Evolutionary conservation across 1,140 invertebrate species (phyloP).

Genomic region (Drosophila insularis): DNA sequence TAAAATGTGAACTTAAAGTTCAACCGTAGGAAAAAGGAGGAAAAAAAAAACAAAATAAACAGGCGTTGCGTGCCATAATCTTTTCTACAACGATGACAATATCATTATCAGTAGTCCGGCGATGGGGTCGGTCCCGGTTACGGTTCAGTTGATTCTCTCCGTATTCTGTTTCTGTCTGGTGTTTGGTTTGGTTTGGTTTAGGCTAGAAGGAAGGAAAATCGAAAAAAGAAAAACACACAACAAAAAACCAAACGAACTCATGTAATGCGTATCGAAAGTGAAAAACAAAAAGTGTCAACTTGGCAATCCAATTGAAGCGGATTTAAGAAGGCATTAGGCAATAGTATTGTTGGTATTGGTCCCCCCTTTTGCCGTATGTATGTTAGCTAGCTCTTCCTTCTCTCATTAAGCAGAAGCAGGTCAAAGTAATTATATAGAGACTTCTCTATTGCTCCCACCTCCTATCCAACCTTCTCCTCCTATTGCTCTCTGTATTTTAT

Average conservation of each 20-base stretch:
- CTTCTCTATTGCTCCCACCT: neutral
- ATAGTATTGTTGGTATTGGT: neutral
- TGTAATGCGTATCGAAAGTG: slow-evolving; percentile 74
- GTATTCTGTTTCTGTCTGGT: slow-evolving; percentile 45
- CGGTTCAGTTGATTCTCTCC: neutral
- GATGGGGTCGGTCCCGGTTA: neutral
- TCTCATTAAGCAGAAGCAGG: slow-evolving; percentile 58
- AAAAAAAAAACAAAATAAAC: slow-evolving; percentile 15
- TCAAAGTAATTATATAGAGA: slow-evolving; percentile 73
- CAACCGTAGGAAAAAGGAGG: slow-evolving; percentile 14
- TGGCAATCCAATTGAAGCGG: slow-evolving; percentile 77
- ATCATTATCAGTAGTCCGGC: slow-evolving; percentile 62
- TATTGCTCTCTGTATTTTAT: neutral
- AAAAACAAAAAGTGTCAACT: slow-evolving; percentile 70
- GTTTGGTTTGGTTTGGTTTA: slow-evolving; percentile 34
- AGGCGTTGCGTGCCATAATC: slow-evolving; percentile 76
- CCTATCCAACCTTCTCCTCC: neutral
- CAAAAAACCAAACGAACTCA: slow-evolving; percentile 35
- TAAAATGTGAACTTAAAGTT: slow-evolving; percentile 78
- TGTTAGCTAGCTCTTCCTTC: slow-evolving; percentile 37
- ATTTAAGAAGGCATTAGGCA: slow-evolving; percentile 66
- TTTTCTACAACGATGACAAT: slow-evolving; percentile 35
- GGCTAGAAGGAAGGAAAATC: slow-evolving; percentile 38
- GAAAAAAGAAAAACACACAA: slow-evolving; percentile 25
- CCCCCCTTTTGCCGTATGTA: neutral